These are phyloP conservation scores for Melinaea marsaeus DNA, from an alignment of 2,888 invertebrate species.

Conservation along the genomic window DNA sequence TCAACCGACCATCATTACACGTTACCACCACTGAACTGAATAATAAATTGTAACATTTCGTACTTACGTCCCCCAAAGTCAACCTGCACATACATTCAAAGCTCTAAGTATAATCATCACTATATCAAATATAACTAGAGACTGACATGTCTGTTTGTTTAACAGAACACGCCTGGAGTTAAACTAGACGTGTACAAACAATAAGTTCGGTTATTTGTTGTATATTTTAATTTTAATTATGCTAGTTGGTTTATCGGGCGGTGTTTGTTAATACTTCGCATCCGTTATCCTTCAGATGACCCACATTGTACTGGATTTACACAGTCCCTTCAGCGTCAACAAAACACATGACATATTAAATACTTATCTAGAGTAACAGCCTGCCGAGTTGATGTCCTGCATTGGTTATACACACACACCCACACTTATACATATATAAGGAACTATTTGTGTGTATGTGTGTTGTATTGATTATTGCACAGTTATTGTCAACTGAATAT, in stretches of 20 bases:
- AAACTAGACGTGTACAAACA: conserved; percentile 10
- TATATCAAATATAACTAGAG: neutral
- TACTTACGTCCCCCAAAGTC: no score
- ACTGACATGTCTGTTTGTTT: neutral
- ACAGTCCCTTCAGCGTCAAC: conserved; percentile 43
- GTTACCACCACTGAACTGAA: conserved; percentile 41
- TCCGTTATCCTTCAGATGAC: conserved; percentile 9
- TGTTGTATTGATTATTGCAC: conserved; percentile 1
- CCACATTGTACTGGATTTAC: conserved; percentile 46
- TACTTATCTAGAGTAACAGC: conserved; percentile 33
- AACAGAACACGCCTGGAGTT: neutral
- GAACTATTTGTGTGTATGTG: neutral
- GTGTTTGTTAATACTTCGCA: conserved; percentile 3
- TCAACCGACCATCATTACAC: conserved; percentile 58
- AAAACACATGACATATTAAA: conserved; percentile 43
- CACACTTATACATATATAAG: neutral
- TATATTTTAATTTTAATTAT: conserved; percentile 13
- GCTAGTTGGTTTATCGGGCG: conserved; percentile 2
- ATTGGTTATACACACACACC: neutral
- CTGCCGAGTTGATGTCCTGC: conserved; percentile 7
- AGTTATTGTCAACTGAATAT: neutral
- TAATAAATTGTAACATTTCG: conserved; percentile 7
- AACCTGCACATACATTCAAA: no score
- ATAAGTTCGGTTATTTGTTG: neutral
- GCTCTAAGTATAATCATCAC: no score